Evolutionary conservation across 2,888 invertebrate species (phyloP), one percentile per base, ranked within the genome.

Genomic region (Strigamia maritima): DNA sequence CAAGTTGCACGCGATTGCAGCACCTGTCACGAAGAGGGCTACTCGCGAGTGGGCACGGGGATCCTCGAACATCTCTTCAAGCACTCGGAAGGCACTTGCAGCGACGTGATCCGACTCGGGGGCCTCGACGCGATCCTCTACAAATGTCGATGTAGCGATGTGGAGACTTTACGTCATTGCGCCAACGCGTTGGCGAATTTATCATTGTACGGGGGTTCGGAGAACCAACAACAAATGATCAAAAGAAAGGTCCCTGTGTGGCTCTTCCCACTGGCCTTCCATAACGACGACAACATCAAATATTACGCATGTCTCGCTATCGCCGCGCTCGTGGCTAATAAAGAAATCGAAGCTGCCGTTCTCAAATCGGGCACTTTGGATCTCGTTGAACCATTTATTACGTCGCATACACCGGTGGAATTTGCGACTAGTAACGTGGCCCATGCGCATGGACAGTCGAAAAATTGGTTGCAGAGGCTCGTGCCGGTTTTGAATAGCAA

Each of bases 291-390:
- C 85, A 95, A 97, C 83, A 95, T 97, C 81, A 95, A 97, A 86
- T 99, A 99, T 87, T 99, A 98, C 86, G 98, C 99, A 14, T 99
- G 98, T 85, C 89, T 99, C 84, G 98, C 98, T 38, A 98, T 98
- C 82, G 95, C 98, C 6, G 95, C 95, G 35, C 89, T 98, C 81
- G 97, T 97, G 28, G 97, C 97, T 12, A 98, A 98, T 86, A 96
- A 97, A 84, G 98, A 99, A 89, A 95, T 98, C 82, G 98, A 98
- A 89, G 94, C 97, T 0, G 95, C 95, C 44, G 98, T 99, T 0
- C 88, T 95, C 28, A 94, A 95, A 86, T 97, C 98, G 0, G 98
- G 97, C n/a, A 98, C 98, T 0, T 87, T 99, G 83, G 94, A 95
- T 84, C 90, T 99, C 81, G 97, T 99, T 0, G 97, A 98, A 85